Evolutionary conservation across 2,888 invertebrate species (phyloP).

Genomic region (Cataglyphis livida): DNA sequence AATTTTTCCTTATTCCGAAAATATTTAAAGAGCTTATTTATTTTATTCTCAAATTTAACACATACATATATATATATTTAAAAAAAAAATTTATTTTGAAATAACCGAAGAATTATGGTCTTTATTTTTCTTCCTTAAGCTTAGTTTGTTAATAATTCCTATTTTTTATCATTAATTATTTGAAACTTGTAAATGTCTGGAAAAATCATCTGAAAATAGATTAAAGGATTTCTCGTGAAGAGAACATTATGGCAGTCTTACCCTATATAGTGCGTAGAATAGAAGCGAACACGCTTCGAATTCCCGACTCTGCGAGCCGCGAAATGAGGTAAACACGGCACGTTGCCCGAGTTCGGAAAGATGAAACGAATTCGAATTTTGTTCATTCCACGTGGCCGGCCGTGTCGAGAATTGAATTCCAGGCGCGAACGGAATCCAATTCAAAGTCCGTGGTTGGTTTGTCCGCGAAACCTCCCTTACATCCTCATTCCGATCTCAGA

Average conservation of each 20-base stretch:
- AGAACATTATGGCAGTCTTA: neutral
- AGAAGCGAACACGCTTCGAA: constrained; percentile 14
- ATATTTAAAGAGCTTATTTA: neutral
- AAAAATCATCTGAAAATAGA: neutral
- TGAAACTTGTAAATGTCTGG: neutral
- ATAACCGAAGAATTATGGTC: neutral
- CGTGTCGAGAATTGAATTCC: constrained; percentile 75
- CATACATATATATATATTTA: neutral
- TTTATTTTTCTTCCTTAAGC: neutral
- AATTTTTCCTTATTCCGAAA: neutral
- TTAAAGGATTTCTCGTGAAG: neutral
- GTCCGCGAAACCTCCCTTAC: constrained; percentile 31
- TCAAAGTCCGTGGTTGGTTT: constrained; percentile 60
- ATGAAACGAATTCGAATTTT: constrained; percentile 75
- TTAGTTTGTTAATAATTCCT: neutral
- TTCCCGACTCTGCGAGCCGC: constrained; percentile 11
- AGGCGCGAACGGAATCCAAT: constrained; percentile 76
- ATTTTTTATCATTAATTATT: neutral
- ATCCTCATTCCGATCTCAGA: constrained; percentile 40
- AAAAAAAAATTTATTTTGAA: neutral
- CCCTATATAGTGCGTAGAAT: constrained; percentile 10
- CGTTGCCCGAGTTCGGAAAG: constrained; percentile 41
- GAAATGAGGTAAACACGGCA: constrained; percentile 47
- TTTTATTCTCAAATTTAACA: neutral
- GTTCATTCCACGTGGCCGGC: constrained; percentile 71